phyloP scores from a whole-genome alignment of 2,113 vertebrate species.

The Tringa solitaria region DNA sequence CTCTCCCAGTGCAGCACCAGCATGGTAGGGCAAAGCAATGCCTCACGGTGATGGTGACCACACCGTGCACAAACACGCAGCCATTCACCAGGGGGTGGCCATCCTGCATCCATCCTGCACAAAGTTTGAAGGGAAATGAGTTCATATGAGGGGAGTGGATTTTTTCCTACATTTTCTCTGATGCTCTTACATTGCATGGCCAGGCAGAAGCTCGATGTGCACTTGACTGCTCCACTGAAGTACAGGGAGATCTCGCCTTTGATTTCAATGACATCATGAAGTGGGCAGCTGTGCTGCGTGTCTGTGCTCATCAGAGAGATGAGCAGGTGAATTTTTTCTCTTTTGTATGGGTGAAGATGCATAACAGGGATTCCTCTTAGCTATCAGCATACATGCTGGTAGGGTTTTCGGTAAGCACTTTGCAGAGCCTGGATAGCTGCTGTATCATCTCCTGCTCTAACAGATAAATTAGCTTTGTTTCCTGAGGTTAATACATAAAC shows the following conservation, averaged over 20 bases:
- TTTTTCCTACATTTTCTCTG: background rate
- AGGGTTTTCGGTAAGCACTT: background rate
- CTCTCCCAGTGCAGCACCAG: background rate
- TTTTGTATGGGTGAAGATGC: background rate
- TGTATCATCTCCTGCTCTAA: background rate
- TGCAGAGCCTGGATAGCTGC: background rate
- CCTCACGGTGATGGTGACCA: background rate
- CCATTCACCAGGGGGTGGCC: background rate
- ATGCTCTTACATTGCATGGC: background rate
- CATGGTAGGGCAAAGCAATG: background rate
- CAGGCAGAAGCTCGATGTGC: background rate
- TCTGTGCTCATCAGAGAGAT: background rate
- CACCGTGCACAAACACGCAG: rapidly evolving
- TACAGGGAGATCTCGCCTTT: background rate
- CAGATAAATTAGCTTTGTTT: background rate
- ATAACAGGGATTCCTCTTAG: background rate
- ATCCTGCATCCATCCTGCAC: background rate
- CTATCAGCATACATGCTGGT: rapidly evolving
- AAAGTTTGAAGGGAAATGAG: background rate
- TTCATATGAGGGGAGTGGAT: background rate
- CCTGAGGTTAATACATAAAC: background rate
- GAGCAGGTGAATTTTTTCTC: background rate
- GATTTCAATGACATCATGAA: background rate
- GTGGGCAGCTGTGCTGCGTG: background rate
- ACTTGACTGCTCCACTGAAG: background rate